Percentiles rank a stretch among this genome's conserved stretches.
phyloP scores from a whole-genome alignment of 2,113 vertebrate genomes.

The Rhinichthys klamathensis region DNA sequence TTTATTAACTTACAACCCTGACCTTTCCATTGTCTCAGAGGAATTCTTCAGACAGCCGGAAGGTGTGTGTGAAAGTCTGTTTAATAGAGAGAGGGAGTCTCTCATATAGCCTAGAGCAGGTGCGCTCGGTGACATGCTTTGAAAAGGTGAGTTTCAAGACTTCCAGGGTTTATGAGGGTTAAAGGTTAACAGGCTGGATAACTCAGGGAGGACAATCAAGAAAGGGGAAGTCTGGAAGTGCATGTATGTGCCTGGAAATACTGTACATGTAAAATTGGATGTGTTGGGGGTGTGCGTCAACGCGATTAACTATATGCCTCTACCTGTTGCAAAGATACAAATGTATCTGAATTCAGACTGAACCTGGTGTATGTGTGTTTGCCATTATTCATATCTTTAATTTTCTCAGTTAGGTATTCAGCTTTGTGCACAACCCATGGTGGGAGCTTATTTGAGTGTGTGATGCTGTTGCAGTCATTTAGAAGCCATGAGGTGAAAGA shows the following conservation, averaged over 20 bases:
- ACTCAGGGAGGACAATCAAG: background rate
- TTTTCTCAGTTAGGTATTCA: background rate
- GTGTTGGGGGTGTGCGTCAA: no score
- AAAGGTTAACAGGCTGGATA: slow-evolving; percentile 36
- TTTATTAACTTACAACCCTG: slow-evolving; percentile 49
- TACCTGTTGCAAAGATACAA: no score
- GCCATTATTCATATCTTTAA: background rate
- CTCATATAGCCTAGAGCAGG: slow-evolving; percentile 5
- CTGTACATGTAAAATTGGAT: background rate
- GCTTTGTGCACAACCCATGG: background rate
- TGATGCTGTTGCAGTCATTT: background rate
- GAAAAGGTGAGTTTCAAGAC: slow-evolving; percentile 5
- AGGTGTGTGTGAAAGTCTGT: slow-evolving; percentile 8
- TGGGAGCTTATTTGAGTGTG: background rate
- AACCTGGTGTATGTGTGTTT: background rate
- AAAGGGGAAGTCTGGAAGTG: background rate
- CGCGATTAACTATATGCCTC: no score
- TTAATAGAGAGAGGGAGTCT: slow-evolving; percentile 33
- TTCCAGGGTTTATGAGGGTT: background rate
- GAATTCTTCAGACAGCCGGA: slow-evolving; percentile 7
- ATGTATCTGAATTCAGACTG: no score
- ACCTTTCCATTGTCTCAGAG: slow-evolving; percentile 30
- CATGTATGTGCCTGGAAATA: background rate
- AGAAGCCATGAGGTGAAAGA: slow-evolving; percentile 14
- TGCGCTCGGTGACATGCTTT: background rate